A percentile compares a stretch with the other conserved stretches of the same genome.
phyloP scores from a whole-genome alignment of 2,113 vertebrate genomes.

The Addax nasomaculatus region DNA sequence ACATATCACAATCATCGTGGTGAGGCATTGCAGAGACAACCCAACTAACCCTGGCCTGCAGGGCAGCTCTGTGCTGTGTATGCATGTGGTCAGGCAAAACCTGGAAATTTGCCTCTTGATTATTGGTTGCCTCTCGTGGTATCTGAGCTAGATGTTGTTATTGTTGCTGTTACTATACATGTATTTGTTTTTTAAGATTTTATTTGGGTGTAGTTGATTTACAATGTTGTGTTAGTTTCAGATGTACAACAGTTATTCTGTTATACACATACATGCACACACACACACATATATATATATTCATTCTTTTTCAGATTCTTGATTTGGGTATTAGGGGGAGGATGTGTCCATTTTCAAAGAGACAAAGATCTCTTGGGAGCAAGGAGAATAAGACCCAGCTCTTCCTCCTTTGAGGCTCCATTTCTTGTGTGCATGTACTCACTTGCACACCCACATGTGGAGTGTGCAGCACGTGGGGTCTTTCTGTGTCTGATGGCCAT shows the following conservation, averaged over 20 bases:
- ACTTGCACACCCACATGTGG: background rate
- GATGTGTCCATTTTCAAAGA: background rate
- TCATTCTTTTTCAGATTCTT: background rate
- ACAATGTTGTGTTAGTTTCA: background rate
- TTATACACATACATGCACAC: accelerated
- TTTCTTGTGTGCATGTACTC: background rate
- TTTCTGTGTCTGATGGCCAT: background rate
- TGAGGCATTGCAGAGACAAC: background rate
- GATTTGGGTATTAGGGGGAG: background rate
- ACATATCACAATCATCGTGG: accelerated
- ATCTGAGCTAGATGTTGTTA: background rate
- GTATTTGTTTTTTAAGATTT: background rate
- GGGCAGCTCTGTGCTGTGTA: too few species aligned
- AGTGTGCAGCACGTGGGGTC: background rate
- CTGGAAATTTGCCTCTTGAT: background rate
- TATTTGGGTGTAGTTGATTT: background rate
- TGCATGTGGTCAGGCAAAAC: background rate
- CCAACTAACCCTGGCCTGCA: background rate
- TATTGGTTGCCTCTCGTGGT: background rate
- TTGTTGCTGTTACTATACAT: background rate
- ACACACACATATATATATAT: background rate
- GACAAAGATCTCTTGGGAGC: background rate
- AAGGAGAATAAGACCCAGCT: background rate
- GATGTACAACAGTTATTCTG: background rate
- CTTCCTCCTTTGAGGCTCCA: background rate